Conservation (phyloP, 2,113 vertebrate genomes). For the Notarius quadriscutis region DNA sequence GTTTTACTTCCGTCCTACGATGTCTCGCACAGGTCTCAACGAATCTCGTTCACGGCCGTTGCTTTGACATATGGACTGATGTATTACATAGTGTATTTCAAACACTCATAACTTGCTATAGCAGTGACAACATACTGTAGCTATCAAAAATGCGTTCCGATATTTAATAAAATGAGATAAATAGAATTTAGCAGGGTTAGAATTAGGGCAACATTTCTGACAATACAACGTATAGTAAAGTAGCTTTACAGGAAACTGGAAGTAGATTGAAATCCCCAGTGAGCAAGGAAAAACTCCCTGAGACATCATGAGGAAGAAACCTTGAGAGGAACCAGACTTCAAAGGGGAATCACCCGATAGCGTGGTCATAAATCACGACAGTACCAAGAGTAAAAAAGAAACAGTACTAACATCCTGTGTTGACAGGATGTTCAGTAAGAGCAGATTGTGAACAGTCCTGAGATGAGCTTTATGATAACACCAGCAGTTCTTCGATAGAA, state of each 20-base stretch:
- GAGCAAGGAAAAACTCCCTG: neutral
- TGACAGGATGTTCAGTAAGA: neutral
- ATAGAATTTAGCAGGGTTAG: neutral
- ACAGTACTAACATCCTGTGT: neutral
- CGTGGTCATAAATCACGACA: neutral
- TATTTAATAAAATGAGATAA: no score
- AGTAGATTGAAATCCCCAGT: neutral
- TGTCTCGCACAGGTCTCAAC: no score
- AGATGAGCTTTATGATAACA: neutral
- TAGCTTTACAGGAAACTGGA: neutral
- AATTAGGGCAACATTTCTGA: neutral
- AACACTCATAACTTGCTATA: no score
- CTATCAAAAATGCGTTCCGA: no score
- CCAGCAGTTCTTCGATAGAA: no score
- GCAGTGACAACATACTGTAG: no score
- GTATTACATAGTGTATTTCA: no score
- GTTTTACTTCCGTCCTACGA: no score
- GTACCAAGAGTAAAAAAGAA: neutral
- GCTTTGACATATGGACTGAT: no score
- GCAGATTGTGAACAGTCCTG: neutral
- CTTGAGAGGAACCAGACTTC: neutral
- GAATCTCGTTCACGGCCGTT: no score
- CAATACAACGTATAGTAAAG: neutral
- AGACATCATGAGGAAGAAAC: neutral
- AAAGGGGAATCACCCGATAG: neutral